phyloP scores from a whole-genome alignment of 2,797 vertebrate species.

The Chanos chanos region DNA sequence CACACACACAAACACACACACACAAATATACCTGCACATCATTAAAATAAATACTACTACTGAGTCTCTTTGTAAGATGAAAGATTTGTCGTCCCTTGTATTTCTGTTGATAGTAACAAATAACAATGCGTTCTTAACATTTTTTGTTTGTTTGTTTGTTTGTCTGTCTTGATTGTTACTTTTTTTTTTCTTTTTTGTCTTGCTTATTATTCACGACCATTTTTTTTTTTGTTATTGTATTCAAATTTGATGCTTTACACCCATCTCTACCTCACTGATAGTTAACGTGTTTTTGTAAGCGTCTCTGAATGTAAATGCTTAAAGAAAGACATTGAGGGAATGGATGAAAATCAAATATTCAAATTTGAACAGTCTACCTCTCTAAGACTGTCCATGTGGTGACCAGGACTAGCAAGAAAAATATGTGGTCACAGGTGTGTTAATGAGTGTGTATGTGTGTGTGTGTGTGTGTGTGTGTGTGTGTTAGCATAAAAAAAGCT shows the following conservation, averaged over 20 bases:
- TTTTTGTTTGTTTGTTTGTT: too few relatives aligned
- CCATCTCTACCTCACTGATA: constrained; percentile 97
- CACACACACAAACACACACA: not conserved
- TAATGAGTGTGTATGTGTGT: not conserved
- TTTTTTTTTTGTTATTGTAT: too few relatives aligned
- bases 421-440: constrained; percentile 51
- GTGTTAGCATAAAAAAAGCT: not conserved
- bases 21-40: not conserved
- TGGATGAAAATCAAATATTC: too few relatives aligned
- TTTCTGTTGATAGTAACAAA: constrained; percentile 70
- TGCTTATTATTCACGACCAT: too few relatives aligned
- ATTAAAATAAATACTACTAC: constrained; percentile 55
- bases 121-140: too few relatives aligned
- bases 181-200: too few relatives aligned
- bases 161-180: too few relatives aligned
- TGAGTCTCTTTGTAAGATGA: constrained; percentile 28
- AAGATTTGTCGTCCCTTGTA: constrained; percentile 59
- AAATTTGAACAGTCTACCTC: constrained; percentile 97
- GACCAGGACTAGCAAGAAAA: constrained; percentile 82
- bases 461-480: constrained; percentile 1
- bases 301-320: constrained; percentile 83
- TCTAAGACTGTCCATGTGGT: constrained; percentile 91
- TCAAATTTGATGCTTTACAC: too few relatives aligned
- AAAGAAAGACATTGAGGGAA: too few relatives aligned
- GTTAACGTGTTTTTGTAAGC: constrained; percentile 88